Conservation (phyloP, 2,797 vertebrate genomes). For the Pseudocheirus occidentalis region DNA sequence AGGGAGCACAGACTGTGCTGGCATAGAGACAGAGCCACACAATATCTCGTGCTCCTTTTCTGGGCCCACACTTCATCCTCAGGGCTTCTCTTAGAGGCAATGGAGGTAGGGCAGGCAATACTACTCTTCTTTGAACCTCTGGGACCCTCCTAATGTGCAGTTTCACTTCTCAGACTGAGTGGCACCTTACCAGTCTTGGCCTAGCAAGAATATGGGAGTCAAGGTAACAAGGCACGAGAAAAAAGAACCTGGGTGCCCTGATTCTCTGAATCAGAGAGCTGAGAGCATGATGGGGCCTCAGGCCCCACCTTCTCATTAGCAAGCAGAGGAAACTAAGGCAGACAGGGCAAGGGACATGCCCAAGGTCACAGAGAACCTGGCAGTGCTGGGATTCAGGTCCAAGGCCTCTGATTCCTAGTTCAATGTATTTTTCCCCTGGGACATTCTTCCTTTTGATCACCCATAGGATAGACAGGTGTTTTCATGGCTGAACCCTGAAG, state of each 20-base stretch:
- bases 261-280: not conserved
- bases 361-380: not conserved
- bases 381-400: not conserved
- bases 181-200: not conserved
- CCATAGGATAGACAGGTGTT: not conserved
- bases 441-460: not conserved
- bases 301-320: not conserved
- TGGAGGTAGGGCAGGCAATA: fast-evolving
- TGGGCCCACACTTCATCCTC: not conserved
- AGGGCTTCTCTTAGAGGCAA: not conserved
- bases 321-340: not conserved
- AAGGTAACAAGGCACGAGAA: not conserved
- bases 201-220: not conserved
- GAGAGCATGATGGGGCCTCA: not conserved
- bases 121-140: not conserved
- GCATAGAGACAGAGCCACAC: not conserved
- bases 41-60: not conserved
- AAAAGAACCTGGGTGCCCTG: not conserved
- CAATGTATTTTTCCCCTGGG: not conserved
- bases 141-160: not conserved
- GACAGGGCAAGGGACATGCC: not conserved
- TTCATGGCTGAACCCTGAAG: not conserved
- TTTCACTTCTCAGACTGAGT: not conserved
- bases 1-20: not conserved
- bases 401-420: not conserved